Base-by-base conservation (phyloP, 2,797 vertebrate species). In the Bryconaethiops microstoma region DNA sequence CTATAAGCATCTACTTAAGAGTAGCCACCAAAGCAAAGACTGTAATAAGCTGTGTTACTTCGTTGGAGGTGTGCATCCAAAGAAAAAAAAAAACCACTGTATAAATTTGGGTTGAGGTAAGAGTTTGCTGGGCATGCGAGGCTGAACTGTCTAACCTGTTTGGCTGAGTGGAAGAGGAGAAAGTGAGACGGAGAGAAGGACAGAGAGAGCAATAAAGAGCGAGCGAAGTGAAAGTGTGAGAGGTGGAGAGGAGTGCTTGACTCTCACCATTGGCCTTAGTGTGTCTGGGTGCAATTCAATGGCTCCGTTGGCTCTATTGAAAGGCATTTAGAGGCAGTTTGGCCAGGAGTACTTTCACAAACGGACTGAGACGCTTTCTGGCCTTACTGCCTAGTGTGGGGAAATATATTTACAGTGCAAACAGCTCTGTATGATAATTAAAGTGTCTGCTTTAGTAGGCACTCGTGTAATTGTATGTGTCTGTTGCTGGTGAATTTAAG, bases 181-280 rank as follows among this genome's bases (percentile, higher is more conserved):
- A 23, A 29, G 48, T 54, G 25, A 60, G 42, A 76, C 67, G 59
- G 14, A 64, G 14, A 14, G 68, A 25, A 16, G 9, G 48, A 17
- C 16, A 35, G 21, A 2, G 23, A 23, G 42, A 13, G n/a, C 10
- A 13, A 65, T 39, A 40, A n/a, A 21, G 48, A 42, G 42, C 42
- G 5, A 42, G 42, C 9, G 42, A 42, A 25, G 65, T 42, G 65
- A 68, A 45, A 21, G 25, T 10, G 23, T 2, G 13, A 17, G 69
- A 25, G 48, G 10, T 64, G 62, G 23, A 72, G n/a, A 68, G 62
- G 67, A 77, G 70, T 57, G 52, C 70, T 73, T 39, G 52, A 73
- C 70, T 39, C 25, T 25, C 50, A 57, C 29, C 29, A n/a, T 10
- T 25, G 48, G 48, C 68, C 23, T 71, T 48, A 52, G 68, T 52